Conservation (phyloP, 2,797 vertebrate species). For the Falco novaeseelandiae region DNA sequence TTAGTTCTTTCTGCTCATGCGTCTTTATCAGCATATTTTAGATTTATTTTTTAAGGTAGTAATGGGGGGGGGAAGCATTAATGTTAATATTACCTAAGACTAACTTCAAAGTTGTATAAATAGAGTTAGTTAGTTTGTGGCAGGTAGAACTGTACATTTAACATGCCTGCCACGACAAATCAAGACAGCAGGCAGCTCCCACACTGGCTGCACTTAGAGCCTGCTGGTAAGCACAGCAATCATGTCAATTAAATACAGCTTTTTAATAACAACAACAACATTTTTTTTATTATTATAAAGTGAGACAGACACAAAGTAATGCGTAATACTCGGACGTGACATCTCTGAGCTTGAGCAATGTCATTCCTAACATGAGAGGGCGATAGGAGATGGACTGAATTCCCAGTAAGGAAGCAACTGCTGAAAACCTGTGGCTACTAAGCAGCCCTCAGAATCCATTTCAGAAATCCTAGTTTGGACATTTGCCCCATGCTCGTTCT, state of each 20-base stretch:
- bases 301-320: not conserved
- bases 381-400: not conserved
- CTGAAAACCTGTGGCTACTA: not conserved
- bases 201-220: not conserved
- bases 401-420: not conserved
- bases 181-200: not conserved
- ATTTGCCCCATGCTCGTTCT: not conserved
- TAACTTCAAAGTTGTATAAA: not conserved
- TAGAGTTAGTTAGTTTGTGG: not conserved
- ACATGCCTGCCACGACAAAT: not conserved
- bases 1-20: not conserved
- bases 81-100: not conserved
- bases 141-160: not conserved
- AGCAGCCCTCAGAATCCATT: not conserved
- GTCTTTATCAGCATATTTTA: not conserved
- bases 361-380: not conserved
- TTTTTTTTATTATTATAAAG: not conserved
- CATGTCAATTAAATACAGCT: not conserved
- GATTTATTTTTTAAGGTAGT: not conserved
- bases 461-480: not conserved
- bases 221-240: too few relatives aligned
- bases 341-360: not conserved
- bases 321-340: accelerated
- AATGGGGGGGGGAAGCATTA: not conserved
- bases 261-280: not conserved